A percentile compares a stretch with the other conserved stretches of the same genome.
Evolutionary conservation across 2,888 invertebrate species (phyloP).

Genomic region (Ferdinandea cuprea): DNA sequence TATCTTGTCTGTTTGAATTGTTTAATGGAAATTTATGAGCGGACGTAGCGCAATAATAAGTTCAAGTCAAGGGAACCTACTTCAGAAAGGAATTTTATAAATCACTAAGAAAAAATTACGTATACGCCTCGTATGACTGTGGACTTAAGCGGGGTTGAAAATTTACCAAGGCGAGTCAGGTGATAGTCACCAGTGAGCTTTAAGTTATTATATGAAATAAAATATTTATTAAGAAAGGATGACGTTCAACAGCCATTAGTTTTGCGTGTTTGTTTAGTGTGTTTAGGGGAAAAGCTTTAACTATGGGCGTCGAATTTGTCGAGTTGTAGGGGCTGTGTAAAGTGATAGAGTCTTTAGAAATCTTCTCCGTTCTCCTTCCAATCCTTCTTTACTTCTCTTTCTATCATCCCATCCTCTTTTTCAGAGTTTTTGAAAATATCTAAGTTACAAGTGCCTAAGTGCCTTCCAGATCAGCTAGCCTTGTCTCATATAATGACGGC

Average conservation of each 20-base stretch:
- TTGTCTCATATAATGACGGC: too few relatives aligned
- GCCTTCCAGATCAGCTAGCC: too few relatives aligned
- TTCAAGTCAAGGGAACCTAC: conserved; percentile 16
- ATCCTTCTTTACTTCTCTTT: too few relatives aligned
- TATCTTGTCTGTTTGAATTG: conserved; percentile 45
- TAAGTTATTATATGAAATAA: not conserved
- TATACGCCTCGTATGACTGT: conserved; percentile 42
- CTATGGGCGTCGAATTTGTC: too few relatives aligned
- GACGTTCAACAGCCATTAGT: not conserved
- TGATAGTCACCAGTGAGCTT: not conserved
- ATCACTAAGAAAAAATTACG: conserved; percentile 25
- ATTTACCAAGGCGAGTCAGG: not conserved
- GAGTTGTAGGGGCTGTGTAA: too few relatives aligned
- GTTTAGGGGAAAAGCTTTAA: too few relatives aligned
- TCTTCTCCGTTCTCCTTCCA: too few relatives aligned
- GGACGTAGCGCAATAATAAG: conserved; percentile 59
- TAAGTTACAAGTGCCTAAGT: too few relatives aligned
- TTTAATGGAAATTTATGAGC: conserved; percentile 57
- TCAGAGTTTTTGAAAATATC: too few relatives aligned
- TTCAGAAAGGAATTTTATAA: conserved; percentile 31
- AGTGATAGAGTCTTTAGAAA: too few relatives aligned
- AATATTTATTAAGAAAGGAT: not conserved
- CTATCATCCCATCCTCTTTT: too few relatives aligned
- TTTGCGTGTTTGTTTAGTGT: too few relatives aligned
- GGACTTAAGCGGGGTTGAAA: not conserved